These are phyloP conservation scores for Pelodytes ibericus DNA, from an alignment of 2,797 vertebrate species.

Conservation along the genomic window DNA sequence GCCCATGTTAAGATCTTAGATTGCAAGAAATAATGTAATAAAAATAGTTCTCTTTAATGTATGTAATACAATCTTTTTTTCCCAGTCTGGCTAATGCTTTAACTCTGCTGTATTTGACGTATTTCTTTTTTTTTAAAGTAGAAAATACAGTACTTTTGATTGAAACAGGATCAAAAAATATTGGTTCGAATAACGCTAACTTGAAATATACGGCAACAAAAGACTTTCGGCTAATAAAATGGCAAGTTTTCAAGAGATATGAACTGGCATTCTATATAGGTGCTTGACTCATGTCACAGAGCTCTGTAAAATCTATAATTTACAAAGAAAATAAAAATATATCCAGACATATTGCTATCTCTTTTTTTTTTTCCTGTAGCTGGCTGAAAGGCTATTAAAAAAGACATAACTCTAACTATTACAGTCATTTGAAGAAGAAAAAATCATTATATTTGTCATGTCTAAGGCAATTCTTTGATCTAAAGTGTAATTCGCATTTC, in stretches of 20 bases:
- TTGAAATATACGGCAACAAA: constrained; percentile 17
- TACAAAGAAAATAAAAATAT: not conserved
- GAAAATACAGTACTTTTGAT: not conserved
- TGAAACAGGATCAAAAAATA: too few species aligned
- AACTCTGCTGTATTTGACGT: not conserved
- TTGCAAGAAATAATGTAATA: not conserved
- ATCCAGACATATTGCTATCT: not conserved
- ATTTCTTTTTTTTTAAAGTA: not conserved
- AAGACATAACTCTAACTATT: too few species aligned
- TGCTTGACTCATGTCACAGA: not conserved
- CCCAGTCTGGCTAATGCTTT: not conserved
- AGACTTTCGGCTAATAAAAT: constrained; percentile 1
- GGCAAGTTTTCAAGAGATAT: not conserved
- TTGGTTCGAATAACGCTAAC: not conserved
- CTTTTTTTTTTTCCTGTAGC: not conserved
- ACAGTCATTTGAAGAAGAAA: too few species aligned
- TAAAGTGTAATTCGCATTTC: too few species aligned
- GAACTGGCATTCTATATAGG: not conserved
- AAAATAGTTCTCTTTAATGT: constrained; percentile 3
- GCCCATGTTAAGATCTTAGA: not conserved
- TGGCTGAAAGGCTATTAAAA: not conserved
- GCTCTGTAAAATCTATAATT: not conserved
- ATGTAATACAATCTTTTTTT: not conserved
- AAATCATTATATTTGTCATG: too few species aligned
- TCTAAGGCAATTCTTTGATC: too few species aligned